A percentile compares a stretch with the other conserved stretches of the same genome.
Evolutionary conservation across 1,140 invertebrate species (phyloP).

Genomic region (Archivesica marissinica): DNA sequence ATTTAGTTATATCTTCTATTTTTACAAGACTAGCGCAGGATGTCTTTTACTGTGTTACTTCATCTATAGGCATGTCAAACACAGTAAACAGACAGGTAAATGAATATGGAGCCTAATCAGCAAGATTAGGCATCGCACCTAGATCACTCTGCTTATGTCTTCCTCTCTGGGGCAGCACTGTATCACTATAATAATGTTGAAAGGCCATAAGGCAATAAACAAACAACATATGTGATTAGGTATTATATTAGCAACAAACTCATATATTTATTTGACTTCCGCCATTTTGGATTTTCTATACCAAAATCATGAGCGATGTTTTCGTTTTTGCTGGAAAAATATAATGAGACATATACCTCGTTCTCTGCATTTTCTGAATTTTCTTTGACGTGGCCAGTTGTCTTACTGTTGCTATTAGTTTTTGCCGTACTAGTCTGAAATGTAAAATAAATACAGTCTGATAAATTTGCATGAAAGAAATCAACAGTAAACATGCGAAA

Average conservation of each 20-base stretch:
- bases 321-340: slow-evolving; percentile 14
- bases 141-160: too few species aligned
- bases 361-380: slow-evolving; percentile 83
- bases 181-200: too few species aligned
- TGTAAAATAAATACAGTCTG: slow-evolving; percentile 5
- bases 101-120: too few species aligned
- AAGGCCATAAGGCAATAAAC: too few species aligned
- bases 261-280: slow-evolving; percentile 56
- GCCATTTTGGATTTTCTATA: slow-evolving; percentile 79
- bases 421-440: slow-evolving; percentile 85
- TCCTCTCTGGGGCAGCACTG: too few species aligned
- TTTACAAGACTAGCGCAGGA: too few species aligned
- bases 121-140: too few species aligned
- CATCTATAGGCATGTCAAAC: too few species aligned
- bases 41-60: too few species aligned
- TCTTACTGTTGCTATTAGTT: slow-evolving; percentile 84
- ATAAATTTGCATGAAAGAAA: not conserved
- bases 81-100: too few species aligned
- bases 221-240: too few species aligned
- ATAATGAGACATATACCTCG: slow-evolving; percentile 79
- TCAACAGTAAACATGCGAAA: slow-evolving; percentile 41
- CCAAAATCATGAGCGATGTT: slow-evolving; percentile 7
- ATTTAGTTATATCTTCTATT: too few species aligned
- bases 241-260: slow-evolving; percentile 44
- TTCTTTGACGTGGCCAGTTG: slow-evolving; percentile 84